Evolutionary conservation across 2,113 vertebrate genomes (phyloP).

Genomic region (Anolis sagrei): DNA sequence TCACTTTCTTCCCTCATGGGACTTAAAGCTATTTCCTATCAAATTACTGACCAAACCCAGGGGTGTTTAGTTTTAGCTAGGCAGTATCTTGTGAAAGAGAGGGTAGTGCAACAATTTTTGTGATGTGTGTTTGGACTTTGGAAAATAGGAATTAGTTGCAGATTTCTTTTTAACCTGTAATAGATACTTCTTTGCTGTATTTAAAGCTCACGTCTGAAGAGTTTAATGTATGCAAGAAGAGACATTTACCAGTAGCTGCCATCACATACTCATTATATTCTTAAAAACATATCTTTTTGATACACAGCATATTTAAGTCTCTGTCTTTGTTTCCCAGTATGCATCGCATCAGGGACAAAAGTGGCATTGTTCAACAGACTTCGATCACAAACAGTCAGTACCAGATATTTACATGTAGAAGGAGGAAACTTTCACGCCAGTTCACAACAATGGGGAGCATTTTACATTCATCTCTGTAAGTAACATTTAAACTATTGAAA

Average conservation of each 20-base stretch:
- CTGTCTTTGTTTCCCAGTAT: slow-evolving; percentile 83
- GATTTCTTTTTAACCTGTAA: background rate
- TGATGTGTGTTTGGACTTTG: slow-evolving; percentile 32
- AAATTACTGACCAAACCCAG: background rate
- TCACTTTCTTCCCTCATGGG: no score
- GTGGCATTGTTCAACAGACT: slow-evolving; percentile 99
- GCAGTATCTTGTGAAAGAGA: background rate
- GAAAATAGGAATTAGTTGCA: slow-evolving; percentile 2
- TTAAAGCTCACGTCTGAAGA: background rate
- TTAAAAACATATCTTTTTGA: background rate
- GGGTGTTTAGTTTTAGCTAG: background rate
- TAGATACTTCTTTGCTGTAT: background rate
- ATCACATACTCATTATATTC: no score
- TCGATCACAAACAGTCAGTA: slow-evolving; percentile 98
- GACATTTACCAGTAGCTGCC: background rate
- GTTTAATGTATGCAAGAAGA: background rate
- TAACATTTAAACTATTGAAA: slow-evolving; percentile 42
- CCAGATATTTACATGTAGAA: slow-evolving; percentile 98
- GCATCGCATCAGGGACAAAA: slow-evolving; percentile 98
- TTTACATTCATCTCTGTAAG: slow-evolving; percentile 98
- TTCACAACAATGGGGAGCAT: slow-evolving; percentile 99
- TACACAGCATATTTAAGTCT: background rate
- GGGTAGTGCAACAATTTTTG: background rate
- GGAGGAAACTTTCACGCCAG: slow-evolving; percentile 99
- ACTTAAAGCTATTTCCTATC: background rate